Percentiles rank a stretch among this genome's conserved stretches.
These are phyloP conservation scores for Guaruba guarouba DNA, from an alignment of 2,113 vertebrate genomes.

Conservation along the genomic window DNA sequence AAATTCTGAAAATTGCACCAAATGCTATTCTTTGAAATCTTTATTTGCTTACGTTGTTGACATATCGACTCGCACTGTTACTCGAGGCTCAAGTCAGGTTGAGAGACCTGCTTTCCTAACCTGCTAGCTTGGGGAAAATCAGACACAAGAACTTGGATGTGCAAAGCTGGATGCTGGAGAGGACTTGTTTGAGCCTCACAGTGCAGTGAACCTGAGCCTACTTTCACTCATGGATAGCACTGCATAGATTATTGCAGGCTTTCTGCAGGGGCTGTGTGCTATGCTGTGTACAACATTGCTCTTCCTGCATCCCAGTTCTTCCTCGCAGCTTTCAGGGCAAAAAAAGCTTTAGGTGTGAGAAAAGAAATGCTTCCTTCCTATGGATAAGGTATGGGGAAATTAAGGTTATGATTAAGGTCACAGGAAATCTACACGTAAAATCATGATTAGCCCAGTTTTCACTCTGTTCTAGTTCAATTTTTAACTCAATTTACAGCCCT, in stretches of 20 bases:
- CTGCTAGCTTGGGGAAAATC: background rate
- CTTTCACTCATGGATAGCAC: background rate
- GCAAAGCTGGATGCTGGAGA: background rate
- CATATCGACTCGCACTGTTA: background rate
- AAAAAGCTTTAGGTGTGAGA: background rate
- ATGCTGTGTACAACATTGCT: background rate
- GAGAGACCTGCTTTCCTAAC: background rate
- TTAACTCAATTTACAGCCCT: background rate
- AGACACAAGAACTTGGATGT: accelerated
- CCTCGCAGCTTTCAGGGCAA: background rate
- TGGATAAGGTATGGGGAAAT: background rate
- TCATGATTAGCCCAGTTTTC: background rate
- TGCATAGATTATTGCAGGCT: background rate
- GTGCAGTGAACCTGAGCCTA: background rate
- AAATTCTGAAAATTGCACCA: background rate
- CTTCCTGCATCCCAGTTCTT: background rate
- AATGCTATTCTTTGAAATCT: background rate
- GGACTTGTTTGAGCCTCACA: background rate
- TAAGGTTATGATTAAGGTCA: background rate
- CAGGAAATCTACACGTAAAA: background rate
- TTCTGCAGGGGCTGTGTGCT: background rate
- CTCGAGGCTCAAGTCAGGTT: background rate
- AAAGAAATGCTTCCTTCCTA: background rate
- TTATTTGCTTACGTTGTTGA: background rate
- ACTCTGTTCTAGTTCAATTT: background rate